Base-by-base conservation (phyloP, 2,797 vertebrate species). In the Ctenopoma kingsleyae region DNA sequence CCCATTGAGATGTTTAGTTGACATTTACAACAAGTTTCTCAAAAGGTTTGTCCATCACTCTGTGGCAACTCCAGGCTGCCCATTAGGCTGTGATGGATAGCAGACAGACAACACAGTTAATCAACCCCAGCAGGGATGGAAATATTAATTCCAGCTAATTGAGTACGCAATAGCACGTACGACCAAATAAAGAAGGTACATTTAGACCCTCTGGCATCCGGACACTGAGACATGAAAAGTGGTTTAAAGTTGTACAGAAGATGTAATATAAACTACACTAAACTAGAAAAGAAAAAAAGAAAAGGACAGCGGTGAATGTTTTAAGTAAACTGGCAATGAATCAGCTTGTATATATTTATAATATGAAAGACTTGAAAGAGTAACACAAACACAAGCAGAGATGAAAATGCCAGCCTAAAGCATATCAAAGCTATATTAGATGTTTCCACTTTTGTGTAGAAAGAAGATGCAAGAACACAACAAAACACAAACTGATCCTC, bases 381-480 rank as follows among this genome's bases (percentile, higher is more conserved):
- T 56, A 78, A 86, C 73, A 76, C 38, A 59, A 66, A 50, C 40
- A 82, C 65, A 51, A 84, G 81, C 62, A 48, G 62, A 87, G 81
- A 87, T 81, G 83, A 90, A 92, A 91, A 92, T 76, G 72, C 66
- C 85, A 82, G 82, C 80, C 77, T 82, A 38, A 83, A 89, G 89
- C 78, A 92, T 92, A 93, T 94, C 92, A 94, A 94, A 93, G 92
- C 87, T 81, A 76, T 68, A 83, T 88, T 90, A 90, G 89, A 89
- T 79, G 85, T 74, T 76, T 86, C 83, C 88, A 53, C 80, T 73
- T 80, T 80, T 36, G 57, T 76, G 85, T 67, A 81, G 79, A 81
- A 66, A 70, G 80, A 80, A 85, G 79, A 90, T 73, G 87, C 89
- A 80, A 88, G 91, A 91, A 89, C 86, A 91, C 76, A 93, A 92